Percentiles rank a stretch among this genome's conserved stretches.
Conservation (phyloP, 2,888 invertebrate genomes). For the Belgica antarctica region DNA sequence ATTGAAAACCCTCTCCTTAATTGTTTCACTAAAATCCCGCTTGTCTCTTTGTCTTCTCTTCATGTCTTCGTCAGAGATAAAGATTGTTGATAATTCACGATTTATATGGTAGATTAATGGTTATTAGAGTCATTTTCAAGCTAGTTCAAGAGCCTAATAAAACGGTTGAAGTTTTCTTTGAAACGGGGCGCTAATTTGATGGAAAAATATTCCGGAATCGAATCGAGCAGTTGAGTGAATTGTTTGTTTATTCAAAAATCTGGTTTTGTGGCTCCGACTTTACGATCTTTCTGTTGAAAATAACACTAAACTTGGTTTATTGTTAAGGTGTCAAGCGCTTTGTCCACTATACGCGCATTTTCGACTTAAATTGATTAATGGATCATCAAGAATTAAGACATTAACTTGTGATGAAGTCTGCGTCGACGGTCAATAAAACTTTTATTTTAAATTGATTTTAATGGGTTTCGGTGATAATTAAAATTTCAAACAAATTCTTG, state of each 20-base stretch:
- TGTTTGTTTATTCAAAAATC: slow-evolving; percentile 41
- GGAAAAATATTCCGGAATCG: background rate
- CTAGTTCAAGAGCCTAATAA: background rate
- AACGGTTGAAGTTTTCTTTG: background rate
- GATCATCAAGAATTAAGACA: slow-evolving; percentile 41
- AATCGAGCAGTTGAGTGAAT: slow-evolving; percentile 7
- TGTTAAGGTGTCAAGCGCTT: slow-evolving; percentile 39
- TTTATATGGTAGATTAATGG: slow-evolving; percentile 26
- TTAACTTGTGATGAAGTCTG: slow-evolving; percentile 36
- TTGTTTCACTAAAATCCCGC: background rate
- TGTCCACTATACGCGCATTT: slow-evolving; percentile 25
- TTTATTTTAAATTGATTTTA: slow-evolving; percentile 40
- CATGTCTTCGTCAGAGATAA: background rate
- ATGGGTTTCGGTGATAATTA: slow-evolving; percentile 25
- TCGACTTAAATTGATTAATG: slow-evolving; percentile 39
- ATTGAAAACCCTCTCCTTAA: background rate
- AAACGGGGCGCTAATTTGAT: slow-evolving; percentile 1
- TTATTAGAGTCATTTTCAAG: background rate
- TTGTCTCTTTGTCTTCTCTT: background rate
- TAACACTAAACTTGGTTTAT: slow-evolving; percentile 38
- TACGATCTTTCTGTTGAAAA: slow-evolving; percentile 13
- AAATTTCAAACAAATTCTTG: background rate
- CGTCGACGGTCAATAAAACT: slow-evolving; percentile 12
- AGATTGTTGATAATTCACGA: background rate
- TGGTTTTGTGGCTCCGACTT: slow-evolving; percentile 13